phyloP scores from a whole-genome alignment of 2,113 vertebrate species.

The Mustela nigripes region DNA sequence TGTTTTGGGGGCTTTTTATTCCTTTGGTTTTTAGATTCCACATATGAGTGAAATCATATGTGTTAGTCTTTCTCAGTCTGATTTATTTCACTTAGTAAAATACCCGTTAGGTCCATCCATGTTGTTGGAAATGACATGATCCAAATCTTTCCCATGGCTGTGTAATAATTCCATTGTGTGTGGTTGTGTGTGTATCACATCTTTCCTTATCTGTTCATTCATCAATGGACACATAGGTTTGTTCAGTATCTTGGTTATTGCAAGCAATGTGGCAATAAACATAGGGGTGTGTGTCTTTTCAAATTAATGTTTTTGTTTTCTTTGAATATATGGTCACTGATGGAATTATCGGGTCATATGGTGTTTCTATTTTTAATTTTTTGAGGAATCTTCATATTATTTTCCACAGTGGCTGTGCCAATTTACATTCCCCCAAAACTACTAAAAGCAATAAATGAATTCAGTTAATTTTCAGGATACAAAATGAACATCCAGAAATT shows the following conservation, averaged over 20 bases:
- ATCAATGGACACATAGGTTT: neutral
- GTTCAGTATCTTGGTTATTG: neutral
- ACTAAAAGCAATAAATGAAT: neutral
- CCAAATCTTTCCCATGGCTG: neutral
- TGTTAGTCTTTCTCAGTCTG: neutral
- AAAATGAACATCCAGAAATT: neutral
- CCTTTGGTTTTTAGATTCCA: neutral
- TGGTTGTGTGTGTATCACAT: neutral
- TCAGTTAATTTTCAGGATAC: neutral
- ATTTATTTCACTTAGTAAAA: neutral
- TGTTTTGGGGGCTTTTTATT: neutral
- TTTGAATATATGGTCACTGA: neutral
- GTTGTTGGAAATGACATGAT: neutral
- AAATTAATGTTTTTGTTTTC: neutral
- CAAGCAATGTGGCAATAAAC: neutral
- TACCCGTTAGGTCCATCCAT: neutral
- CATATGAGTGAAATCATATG: neutral
- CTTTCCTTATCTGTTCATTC: neutral
- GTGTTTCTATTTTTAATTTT: neutral
- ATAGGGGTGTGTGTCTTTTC: neutral
- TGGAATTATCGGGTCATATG: neutral
- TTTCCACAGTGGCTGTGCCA: neutral
- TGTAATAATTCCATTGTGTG: neutral
- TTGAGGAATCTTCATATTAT: neutral
- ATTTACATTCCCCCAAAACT: neutral